Conservation (phyloP, 2,113 vertebrate genomes). For the Chamaetylas fuelleborni region DNA sequence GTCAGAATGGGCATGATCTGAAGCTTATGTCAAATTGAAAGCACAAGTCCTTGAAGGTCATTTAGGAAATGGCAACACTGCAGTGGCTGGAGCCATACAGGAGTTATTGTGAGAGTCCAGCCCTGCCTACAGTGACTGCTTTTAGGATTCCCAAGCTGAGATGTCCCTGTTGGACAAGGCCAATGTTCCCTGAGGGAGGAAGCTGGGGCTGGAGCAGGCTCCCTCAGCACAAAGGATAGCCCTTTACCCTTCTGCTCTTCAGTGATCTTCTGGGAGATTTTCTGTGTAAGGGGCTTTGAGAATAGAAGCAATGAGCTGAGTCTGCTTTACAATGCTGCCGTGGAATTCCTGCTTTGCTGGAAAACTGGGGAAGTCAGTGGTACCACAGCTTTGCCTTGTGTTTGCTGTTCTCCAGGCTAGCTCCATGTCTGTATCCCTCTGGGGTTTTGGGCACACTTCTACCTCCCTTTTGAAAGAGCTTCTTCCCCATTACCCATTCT, state of each 20-base stretch:
- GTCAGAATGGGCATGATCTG: not conserved
- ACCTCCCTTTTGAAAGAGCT: conserved; percentile 47
- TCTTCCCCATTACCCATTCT: not conserved
- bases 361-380: not conserved
- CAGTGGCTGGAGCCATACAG: not conserved
- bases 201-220: not conserved
- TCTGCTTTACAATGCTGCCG: not conserved
- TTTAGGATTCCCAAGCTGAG: not conserved
- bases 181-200: not conserved
- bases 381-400: not conserved
- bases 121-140: not conserved
- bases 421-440: not conserved
- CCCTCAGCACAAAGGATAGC: not conserved
- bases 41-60: not conserved
- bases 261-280: not conserved
- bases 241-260: not conserved
- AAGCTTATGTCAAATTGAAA: not conserved
- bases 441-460: conserved; percentile 2
- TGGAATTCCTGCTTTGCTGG: not conserved
- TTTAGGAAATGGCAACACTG: not conserved
- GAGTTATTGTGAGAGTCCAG: not conserved
- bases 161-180: not conserved
- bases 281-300: not conserved
- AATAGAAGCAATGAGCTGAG: not conserved
- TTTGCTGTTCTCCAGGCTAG: not conserved